Conservation (phyloP, 1,140 invertebrate genomes). For the Papilio polytes region DNA sequence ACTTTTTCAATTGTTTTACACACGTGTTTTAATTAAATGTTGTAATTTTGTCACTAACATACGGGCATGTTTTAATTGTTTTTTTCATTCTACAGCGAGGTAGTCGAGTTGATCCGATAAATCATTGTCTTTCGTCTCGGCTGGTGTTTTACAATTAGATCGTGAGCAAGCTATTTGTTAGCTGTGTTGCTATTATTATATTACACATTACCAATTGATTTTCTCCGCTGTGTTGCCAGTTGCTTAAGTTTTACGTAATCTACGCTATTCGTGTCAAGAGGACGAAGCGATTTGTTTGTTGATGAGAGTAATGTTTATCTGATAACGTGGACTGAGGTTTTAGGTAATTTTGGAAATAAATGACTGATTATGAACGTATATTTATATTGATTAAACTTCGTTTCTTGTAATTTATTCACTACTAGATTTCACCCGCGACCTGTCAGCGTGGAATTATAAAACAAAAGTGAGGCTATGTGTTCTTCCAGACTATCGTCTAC, state of each 20-base stretch:
- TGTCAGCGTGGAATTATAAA: too few relatives aligned
- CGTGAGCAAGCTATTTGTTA: conserved; percentile 31
- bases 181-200: conserved; percentile 19
- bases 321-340: neutral
- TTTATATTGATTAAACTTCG: neutral
- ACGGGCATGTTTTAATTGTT: neutral
- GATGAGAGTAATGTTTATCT: conserved; percentile 1
- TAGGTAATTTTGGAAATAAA: neutral
- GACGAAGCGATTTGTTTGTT: conserved; percentile 12
- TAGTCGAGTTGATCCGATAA: neutral
- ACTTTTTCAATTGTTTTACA: neutral
- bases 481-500: too few relatives aligned
- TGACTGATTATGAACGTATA: neutral
- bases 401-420: neutral
- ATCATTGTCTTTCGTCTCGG: conserved; percentile 13
- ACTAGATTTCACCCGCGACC: too few relatives aligned
- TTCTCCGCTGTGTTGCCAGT: conserved; percentile 15
- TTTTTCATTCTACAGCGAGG: neutral
- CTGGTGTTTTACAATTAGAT: conserved; percentile 19
- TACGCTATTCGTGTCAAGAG: conserved; percentile 6
- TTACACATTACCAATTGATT: conserved; percentile 36
- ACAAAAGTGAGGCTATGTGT: too few relatives aligned
- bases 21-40: neutral
- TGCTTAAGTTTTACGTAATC: conserved; percentile 32
- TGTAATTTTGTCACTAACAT: neutral